A percentile compares a stretch with the other conserved stretches of the same genome.
Evolutionary conservation across 2,888 invertebrate genomes (phyloP).

Genomic region (Plusia festucae): DNA sequence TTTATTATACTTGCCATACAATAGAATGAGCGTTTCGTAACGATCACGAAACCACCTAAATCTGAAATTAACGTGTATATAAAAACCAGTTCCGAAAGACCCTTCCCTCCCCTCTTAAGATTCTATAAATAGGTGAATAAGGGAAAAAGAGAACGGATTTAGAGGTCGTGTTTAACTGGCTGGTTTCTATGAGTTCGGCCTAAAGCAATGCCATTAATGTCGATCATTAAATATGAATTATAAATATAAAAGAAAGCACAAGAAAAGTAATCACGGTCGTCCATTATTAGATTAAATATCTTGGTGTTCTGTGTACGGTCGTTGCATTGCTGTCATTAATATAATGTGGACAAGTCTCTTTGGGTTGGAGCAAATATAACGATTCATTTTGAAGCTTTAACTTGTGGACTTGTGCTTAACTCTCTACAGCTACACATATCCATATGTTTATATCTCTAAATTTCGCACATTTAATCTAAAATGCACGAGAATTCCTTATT

Average conservation of each 20-base stretch:
- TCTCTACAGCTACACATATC: slow-evolving; percentile 8
- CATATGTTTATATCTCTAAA: too few species aligned
- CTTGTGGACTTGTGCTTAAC: slow-evolving; percentile 13
- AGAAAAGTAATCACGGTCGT: slow-evolving; percentile 85
- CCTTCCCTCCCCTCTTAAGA: slow-evolving; percentile 46
- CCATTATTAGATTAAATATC: slow-evolving; percentile 86
- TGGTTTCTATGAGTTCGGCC: slow-evolving; percentile 68
- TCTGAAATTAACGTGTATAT: slow-evolving; percentile 87
- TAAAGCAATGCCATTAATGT: slow-evolving; percentile 86
- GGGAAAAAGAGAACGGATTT: slow-evolving; percentile 56
- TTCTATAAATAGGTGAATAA: slow-evolving; percentile 35
- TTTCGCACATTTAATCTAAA: too few species aligned
- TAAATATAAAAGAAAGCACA: slow-evolving; percentile 87
- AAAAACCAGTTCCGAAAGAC: slow-evolving; percentile 68
- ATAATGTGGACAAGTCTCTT: slow-evolving; percentile 38
- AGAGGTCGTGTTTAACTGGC: slow-evolving; percentile 70
- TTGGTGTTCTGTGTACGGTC: slow-evolving; percentile 68
- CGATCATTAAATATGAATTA: slow-evolving; percentile 89
- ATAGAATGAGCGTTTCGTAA: slow-evolving; percentile 82
- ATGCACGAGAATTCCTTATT: too few species aligned
- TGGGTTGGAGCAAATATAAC: slow-evolving; percentile 31
- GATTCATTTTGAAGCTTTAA: slow-evolving; percentile 29
- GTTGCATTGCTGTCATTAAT: slow-evolving; percentile 52
- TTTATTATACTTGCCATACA: slow-evolving; percentile 79
- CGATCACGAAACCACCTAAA: slow-evolving; percentile 86